A percentile compares a stretch with the other conserved stretches of the same genome.
These are phyloP conservation scores for Malaclemys terrapin DNA, from an alignment of 2,113 vertebrate genomes.

Conservation along the genomic window DNA sequence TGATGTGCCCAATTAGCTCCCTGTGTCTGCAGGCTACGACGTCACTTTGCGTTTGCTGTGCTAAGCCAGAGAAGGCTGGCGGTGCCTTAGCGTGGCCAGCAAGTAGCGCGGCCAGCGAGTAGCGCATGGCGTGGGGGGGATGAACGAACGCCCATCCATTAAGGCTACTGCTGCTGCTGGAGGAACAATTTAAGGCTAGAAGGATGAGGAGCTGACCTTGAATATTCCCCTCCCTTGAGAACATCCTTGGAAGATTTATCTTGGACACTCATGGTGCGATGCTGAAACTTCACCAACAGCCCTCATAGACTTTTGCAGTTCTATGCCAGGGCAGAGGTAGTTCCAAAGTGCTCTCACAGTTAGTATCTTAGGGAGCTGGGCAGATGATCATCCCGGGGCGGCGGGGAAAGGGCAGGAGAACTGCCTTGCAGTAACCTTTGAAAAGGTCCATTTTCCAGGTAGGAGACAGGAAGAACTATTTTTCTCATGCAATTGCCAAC, in stretches of 20 bases:
- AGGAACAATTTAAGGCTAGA: accelerated
- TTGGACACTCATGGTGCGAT: not conserved
- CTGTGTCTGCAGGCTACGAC: not conserved
- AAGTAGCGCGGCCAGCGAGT: no score
- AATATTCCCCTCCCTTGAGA: not conserved
- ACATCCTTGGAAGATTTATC: not conserved
- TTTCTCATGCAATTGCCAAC: not conserved
- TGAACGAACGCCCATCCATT: not conserved
- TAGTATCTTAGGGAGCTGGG: not conserved
- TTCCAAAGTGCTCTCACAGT: not conserved
- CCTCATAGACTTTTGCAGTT: not conserved
- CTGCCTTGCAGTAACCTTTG: not conserved
- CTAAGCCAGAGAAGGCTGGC: not conserved
- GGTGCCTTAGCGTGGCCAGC: not conserved
- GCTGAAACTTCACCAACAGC: not conserved
- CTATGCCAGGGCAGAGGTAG: not conserved
- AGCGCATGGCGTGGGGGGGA: not conserved
- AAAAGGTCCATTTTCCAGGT: not conserved
- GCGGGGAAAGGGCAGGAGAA: not conserved
- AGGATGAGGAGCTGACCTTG: accelerated
- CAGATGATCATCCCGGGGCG: not conserved
- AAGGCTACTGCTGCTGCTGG: not conserved
- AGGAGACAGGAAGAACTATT: not conserved
- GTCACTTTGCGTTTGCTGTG: not conserved
- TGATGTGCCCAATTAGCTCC: not conserved